These are phyloP conservation scores for Drosophila equinoxialis DNA, from an alignment of 1,140 invertebrate genomes.

Conservation along the genomic window DNA sequence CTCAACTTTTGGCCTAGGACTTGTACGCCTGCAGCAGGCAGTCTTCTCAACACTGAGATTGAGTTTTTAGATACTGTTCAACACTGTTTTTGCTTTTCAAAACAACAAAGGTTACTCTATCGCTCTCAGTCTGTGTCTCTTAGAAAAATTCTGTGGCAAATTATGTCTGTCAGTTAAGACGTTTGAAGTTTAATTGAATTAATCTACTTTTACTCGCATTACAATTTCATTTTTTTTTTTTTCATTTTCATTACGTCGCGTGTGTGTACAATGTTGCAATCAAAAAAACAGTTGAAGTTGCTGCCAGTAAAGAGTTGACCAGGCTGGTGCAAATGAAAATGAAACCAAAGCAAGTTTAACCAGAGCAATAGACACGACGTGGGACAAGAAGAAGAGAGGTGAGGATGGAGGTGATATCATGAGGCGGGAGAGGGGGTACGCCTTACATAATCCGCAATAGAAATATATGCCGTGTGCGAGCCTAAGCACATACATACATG, in stretches of 20 bases:
- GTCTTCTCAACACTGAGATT: no score
- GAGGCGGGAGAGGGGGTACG: not conserved
- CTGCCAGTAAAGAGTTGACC: constrained; percentile 37
- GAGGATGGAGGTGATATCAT: not conserved
- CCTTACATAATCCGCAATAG: constrained; percentile 58
- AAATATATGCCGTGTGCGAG: constrained; percentile 36
- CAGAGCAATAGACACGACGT: constrained; percentile 33
- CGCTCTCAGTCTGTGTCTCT: not conserved
- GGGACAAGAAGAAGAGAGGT: constrained; percentile 19
- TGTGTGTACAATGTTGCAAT: constrained; percentile 47
- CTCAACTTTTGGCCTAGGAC: no score
- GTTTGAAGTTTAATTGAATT: constrained; percentile 1
- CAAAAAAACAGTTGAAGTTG: constrained; percentile 16
- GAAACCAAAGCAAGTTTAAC: constrained; percentile 56
- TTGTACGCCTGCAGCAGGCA: no score
- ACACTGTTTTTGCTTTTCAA: not conserved
- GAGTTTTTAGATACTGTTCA: not conserved
- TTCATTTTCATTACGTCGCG: constrained; percentile 5
- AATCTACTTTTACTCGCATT: constrained; percentile 34
- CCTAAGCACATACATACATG: constrained; percentile 12
- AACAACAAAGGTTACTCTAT: no score
- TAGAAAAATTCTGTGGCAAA: not conserved
- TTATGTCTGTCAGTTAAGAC: not conserved
- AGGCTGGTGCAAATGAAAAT: constrained; percentile 51
- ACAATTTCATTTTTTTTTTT: constrained; percentile 15